Evolutionary conservation across 2,888 invertebrate genomes (phyloP), one percentile per base, ranked within the genome.

Genomic region (Carterocephalus palaemon): DNA sequence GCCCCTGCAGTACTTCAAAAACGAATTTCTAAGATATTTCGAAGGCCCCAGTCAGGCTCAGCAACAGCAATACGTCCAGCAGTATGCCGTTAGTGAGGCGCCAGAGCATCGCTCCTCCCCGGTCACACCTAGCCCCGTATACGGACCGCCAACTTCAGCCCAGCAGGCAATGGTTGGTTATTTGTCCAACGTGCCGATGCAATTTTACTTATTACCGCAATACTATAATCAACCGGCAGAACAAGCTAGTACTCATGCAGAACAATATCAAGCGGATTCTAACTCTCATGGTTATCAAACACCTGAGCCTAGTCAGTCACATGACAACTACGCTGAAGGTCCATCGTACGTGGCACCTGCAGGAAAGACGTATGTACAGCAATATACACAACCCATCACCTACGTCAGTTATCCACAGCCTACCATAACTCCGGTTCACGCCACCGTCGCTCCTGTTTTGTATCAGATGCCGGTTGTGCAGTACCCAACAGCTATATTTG

Each of bases 201-300:
- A 84, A 59, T 72, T 85, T 58, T 84, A 82, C 66, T 64, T 85
- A 64, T 77, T 85, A 50, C 85, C 85, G 1, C 83, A 83, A 53
- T 83, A 84, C 56, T 79, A 79, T 46, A 70, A 67, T 22, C 75
- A 79, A 2, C 69, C 59, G 5, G 26, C 65, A 1, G 71, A 64
- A 9, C 76, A 59, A 1, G 53, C 51, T 1, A 60, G 54, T 31
- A 24, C 57, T 1, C 64, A 58, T 1, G 67, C 62, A 37, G 53
- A 64, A n/a, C 74, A 75, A 38, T 76, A 74, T 52, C 52, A 71
- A 16, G 57, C 62, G 2, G 46, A 56, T 15, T 51, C 47, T 5
- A 49, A 59, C 6, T 53, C 66, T 22, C 60, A 62, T 3, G 49
- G 54, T 16, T 75, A 75, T 51, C 64, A 70, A 19, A 58, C 62